Percentiles rank a stretch among this genome's conserved stretches.
phyloP scores from a whole-genome alignment of 2,888 invertebrate genomes.

The Perizoma flavofasciatum region DNA sequence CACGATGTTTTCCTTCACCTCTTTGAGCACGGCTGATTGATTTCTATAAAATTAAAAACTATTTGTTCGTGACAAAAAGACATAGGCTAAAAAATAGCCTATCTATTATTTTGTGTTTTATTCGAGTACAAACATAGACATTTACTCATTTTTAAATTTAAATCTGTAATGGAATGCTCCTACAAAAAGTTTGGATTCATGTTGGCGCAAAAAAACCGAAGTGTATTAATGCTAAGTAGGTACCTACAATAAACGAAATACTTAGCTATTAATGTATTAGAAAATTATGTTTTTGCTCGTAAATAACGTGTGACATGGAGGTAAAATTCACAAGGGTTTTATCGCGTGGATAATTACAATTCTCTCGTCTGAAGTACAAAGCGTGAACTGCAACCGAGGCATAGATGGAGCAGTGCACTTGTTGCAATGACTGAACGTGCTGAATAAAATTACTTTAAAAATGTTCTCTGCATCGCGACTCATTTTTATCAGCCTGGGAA shows the following conservation, averaged over 20 bases:
- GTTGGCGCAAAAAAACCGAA: too few relatives aligned
- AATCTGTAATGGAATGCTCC: too few relatives aligned
- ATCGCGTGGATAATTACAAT: slow-evolving; percentile 68
- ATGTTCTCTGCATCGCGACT: slow-evolving; percentile 38
- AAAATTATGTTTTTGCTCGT: slow-evolving; percentile 35
- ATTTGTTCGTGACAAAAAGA: too few relatives aligned
- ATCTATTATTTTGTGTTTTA: too few relatives aligned
- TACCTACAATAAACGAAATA: background rate
- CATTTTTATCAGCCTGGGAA: slow-evolving; percentile 37
- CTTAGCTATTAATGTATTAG: slow-evolving; percentile 2
- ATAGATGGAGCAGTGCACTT: slow-evolving; percentile 46
- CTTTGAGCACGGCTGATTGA: too few relatives aligned
- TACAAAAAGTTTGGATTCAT: too few relatives aligned
- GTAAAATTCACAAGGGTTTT: slow-evolving; percentile 61
- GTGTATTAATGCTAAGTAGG: too few relatives aligned
- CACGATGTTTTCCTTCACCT: too few relatives aligned
- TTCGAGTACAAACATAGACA: too few relatives aligned
- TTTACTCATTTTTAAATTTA: too few relatives aligned
- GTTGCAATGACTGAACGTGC: slow-evolving; percentile 20
- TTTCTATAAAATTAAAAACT: too few relatives aligned
- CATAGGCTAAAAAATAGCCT: too few relatives aligned
- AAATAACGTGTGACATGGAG: slow-evolving; percentile 47
- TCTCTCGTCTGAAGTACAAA: slow-evolving; percentile 53
- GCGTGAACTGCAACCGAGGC: slow-evolving; percentile 47
- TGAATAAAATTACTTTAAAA: slow-evolving; percentile 36